Percentiles rank a stretch among this genome's conserved stretches.
phyloP scores from a whole-genome alignment of 1,140 invertebrate genomes.

The Acromyrmex heyeri region DNA sequence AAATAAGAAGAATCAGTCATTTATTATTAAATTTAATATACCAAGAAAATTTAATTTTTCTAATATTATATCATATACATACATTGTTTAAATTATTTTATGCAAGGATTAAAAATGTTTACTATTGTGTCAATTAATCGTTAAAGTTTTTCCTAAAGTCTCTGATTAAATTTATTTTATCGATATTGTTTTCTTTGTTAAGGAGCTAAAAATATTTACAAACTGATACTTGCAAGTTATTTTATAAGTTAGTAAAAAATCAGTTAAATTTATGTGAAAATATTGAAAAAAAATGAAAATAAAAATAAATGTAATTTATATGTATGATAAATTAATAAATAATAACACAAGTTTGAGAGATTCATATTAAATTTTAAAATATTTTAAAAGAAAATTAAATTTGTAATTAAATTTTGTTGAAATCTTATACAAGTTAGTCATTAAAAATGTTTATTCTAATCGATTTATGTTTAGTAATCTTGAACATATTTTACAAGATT shows the following conservation, averaged over 20 bases:
- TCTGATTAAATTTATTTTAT: background rate
- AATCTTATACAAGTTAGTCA: background rate
- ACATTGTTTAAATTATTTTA: slow-evolving; percentile 11
- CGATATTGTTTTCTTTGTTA: background rate
- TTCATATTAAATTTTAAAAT: background rate
- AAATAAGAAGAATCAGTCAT: background rate
- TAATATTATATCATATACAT: background rate
- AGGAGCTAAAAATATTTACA: background rate
- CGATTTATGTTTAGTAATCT: too few relatives aligned
- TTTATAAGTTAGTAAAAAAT: background rate
- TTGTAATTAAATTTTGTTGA: background rate
- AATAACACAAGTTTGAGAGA: background rate
- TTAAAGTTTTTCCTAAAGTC: background rate
- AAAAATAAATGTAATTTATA: background rate
- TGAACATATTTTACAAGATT: background rate
- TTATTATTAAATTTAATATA: background rate
- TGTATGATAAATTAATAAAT: background rate
- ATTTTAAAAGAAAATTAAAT: background rate
- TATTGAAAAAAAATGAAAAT: background rate
- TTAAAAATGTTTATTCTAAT: background rate
- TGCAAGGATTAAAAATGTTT: background rate
- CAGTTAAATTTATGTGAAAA: background rate
- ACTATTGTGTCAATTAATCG: background rate
- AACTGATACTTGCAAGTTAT: background rate
- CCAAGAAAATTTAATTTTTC: background rate